A percentile compares a stretch with the other conserved stretches of the same genome.
These are phyloP conservation scores for Pituophis catenifer DNA, from an alignment of 2,113 vertebrate genomes.

Conservation along the genomic window DNA sequence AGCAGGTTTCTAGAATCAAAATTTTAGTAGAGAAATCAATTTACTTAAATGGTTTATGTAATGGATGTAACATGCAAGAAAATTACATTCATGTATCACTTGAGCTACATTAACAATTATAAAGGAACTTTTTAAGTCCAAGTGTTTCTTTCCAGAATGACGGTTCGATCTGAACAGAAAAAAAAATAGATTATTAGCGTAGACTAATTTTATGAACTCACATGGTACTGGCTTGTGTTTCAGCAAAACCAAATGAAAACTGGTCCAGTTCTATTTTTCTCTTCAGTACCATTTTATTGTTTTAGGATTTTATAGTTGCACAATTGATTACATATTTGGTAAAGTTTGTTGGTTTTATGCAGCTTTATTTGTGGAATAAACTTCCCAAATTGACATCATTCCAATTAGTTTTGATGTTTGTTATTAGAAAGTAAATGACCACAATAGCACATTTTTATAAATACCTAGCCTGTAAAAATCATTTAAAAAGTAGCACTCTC, in stretches of 20 bases:
- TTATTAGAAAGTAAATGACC: not conserved
- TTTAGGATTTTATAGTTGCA: constrained; percentile 2
- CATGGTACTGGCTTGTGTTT: not conserved
- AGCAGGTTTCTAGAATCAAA: not conserved
- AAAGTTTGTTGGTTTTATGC: constrained; percentile 20
- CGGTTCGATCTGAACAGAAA: not conserved
- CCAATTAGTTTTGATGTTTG: constrained; percentile 32
- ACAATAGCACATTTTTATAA: not conserved
- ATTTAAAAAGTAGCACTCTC: not conserved
- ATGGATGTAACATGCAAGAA: constrained; percentile 1
- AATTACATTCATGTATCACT: not conserved
- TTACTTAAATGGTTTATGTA: not conserved
- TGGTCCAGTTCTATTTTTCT: constrained; percentile 2
- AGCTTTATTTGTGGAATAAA: constrained; percentile 16
- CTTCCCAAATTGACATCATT: not conserved
- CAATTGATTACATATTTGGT: constrained; percentile 11
- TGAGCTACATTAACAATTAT: constrained; percentile 19
- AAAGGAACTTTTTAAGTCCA: constrained; percentile 12
- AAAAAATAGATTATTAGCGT: not conserved
- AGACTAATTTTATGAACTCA: not conserved
- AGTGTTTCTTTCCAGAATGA: constrained; percentile 1
- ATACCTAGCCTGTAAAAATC: not conserved
- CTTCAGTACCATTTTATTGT: not conserved
- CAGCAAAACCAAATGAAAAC: not conserved
- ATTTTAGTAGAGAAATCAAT: not conserved